phyloP scores from a whole-genome alignment of 2,888 invertebrate genomes.

The Amphiduros pacificus region DNA sequence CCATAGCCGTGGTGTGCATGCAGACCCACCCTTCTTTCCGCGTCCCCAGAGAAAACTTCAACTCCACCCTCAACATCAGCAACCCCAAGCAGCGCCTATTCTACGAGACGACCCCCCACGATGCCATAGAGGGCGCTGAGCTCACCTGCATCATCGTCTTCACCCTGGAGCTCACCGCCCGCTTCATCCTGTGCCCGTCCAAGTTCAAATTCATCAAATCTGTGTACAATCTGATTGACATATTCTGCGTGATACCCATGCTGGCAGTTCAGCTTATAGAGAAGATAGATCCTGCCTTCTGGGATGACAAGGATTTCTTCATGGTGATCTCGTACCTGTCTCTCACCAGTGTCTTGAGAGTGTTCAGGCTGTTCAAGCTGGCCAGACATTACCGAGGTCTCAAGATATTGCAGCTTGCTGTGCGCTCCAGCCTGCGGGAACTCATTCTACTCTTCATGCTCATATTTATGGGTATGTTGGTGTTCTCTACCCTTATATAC shows the following conservation, averaged over 20 bases:
- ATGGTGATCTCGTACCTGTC: conserved; percentile 15
- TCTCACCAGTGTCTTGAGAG: conserved; percentile 18
- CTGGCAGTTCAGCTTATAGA: conserved; percentile 2
- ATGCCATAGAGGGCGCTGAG: conserved; percentile 12
- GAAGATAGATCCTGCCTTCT: neutral
- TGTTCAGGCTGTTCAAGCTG: conserved; percentile 21
- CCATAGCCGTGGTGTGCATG: conserved; percentile 36
- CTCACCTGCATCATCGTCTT: conserved; percentile 12
- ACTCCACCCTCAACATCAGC: conserved; percentile 3
- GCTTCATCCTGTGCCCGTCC: conserved; percentile 20
- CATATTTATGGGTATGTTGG: conserved; percentile 19
- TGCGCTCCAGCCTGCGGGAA: conserved; percentile 13
- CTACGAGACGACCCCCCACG: conserved; percentile 9
- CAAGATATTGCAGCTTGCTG: conserved; percentile 16
- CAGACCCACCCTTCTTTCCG: conserved; percentile 36
- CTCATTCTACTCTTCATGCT: conserved; percentile 18
- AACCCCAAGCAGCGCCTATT: conserved; percentile 14
- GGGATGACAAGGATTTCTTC: conserved; percentile 9
- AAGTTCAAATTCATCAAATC: conserved; percentile 16
- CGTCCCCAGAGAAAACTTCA: conserved; percentile 11
- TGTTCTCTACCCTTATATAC: conserved; percentile 22
- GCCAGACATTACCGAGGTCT: conserved; percentile 20
- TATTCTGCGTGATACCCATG: conserved; percentile 25
- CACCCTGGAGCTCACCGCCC: conserved; percentile 9
- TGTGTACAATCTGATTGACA: conserved; percentile 21